Evolutionary conservation across 2,113 vertebrate species (phyloP).

Genomic region (Nannobrachium achirus): DNA sequence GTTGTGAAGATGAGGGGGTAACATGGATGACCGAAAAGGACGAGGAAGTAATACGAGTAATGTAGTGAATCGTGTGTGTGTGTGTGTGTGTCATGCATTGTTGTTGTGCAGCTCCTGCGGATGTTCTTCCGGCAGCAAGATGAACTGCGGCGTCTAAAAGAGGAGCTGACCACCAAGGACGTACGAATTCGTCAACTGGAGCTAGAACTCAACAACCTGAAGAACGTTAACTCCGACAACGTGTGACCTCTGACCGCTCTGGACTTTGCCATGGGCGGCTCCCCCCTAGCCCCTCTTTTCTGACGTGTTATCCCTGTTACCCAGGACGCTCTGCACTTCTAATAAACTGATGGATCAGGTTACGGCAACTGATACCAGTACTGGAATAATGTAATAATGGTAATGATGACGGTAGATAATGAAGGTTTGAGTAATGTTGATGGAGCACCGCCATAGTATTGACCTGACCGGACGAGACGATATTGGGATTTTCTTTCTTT

Average conservation of each 20-base stretch:
- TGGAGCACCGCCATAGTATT: constrained; percentile 27
- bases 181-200: constrained; percentile 93
- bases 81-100: neutral
- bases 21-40: neutral
- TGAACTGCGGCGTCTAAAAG: constrained; percentile 91
- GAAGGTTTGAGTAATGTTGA: constrained; percentile 21
- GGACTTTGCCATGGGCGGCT: too few relatives aligned
- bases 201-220: constrained; percentile 94
- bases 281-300: constrained; percentile 52
- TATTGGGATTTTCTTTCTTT: constrained; percentile 2
- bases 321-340: constrained; percentile 29
- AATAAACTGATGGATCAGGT: constrained; percentile 38
- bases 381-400: constrained; percentile 26
- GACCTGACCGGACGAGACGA: constrained; percentile 6
- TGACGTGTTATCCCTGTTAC: constrained; percentile 39
- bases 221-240: constrained; percentile 90
- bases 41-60: neutral
- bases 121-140: constrained; percentile 99
- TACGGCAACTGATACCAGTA: constrained; percentile 16
- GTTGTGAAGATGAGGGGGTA: too few relatives aligned
- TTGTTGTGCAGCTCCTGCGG: constrained; percentile 85
- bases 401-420: constrained; percentile 25
- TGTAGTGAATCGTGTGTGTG: neutral
- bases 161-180: constrained; percentile 91
- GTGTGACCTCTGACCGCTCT: constrained; percentile 79